A percentile compares a stretch with the other conserved stretches of the same genome.
Conservation (phyloP, 2,113 vertebrate species). For the Lasiurus cinereus region DNA sequence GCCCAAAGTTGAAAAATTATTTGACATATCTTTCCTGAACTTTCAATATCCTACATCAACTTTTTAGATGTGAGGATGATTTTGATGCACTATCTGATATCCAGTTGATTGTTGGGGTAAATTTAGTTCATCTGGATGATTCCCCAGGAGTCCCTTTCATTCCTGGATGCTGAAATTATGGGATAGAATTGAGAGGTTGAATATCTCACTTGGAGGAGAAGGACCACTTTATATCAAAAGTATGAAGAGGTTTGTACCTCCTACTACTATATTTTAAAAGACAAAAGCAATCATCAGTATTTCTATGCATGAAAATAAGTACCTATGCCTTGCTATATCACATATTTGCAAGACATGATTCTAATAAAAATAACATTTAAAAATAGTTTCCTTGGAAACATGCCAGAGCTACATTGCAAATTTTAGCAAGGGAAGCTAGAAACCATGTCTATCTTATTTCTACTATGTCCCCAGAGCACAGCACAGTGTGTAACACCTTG, state of each 20-base stretch:
- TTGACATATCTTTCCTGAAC: slow-evolving; percentile 42
- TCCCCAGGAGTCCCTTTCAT: background rate
- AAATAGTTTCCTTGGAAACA: slow-evolving; percentile 46
- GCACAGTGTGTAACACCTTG: background rate
- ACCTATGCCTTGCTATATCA: background rate
- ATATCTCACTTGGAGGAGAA: background rate
- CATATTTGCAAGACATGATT: slow-evolving; percentile 16
- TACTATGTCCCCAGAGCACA: background rate
- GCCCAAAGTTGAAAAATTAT: slow-evolving; percentile 46
- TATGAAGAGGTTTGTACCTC: background rate
- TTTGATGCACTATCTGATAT: background rate
- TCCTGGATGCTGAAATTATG: background rate
- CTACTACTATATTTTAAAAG: background rate
- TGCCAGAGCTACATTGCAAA: background rate
- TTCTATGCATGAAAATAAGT: background rate
- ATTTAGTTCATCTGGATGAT: background rate
- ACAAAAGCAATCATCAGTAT: background rate
- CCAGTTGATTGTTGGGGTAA: background rate
- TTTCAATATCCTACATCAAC: slow-evolving; percentile 28
- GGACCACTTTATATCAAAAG: background rate
- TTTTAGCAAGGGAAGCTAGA: background rate
- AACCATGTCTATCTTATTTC: background rate
- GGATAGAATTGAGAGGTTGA: background rate
- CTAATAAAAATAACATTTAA: slow-evolving; percentile 32
- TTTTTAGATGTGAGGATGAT: background rate